Conservation (phyloP, 2,888 invertebrate species). For the Disparrhopalites patrizii region DNA sequence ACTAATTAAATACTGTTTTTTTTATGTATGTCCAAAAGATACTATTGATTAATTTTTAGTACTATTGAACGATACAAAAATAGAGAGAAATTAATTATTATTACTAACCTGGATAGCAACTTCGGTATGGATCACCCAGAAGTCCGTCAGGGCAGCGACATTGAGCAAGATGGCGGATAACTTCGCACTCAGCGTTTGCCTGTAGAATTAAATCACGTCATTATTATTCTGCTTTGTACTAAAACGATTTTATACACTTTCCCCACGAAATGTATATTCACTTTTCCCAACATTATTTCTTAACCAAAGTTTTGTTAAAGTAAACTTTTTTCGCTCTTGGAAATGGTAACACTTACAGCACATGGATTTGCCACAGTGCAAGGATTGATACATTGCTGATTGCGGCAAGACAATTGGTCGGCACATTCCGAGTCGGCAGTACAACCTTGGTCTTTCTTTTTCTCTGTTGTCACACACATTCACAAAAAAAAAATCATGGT, state of each 20-base stretch:
- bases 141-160: conserved; percentile 69
- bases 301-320: no score
- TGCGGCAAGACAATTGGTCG: conserved; percentile 49
- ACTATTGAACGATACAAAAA: not conserved
- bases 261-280: no score
- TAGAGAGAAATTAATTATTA: not conserved
- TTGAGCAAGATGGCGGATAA: conserved; percentile 66
- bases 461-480: conserved; percentile 48
- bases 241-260: no score
- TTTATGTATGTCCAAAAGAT: conserved; percentile 9
- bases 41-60: not conserved
- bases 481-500: not conserved
- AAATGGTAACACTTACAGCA: no score
- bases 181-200: conserved; percentile 49
- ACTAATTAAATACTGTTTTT: no score
- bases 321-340: no score
- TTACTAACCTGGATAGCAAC: conserved; percentile 57
- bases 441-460: conserved; percentile 61
- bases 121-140: conserved; percentile 74
- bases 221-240: no score
- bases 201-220: no score
- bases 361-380: conserved; percentile 51
- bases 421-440: conserved; percentile 50
- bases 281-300: no score
- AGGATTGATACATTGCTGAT: conserved; percentile 51